A percentile compares a stretch with the other conserved stretches of the same genome.
Evolutionary conservation across 1,140 invertebrate genomes (phyloP).

Genomic region (Drosophila repletoides): DNA sequence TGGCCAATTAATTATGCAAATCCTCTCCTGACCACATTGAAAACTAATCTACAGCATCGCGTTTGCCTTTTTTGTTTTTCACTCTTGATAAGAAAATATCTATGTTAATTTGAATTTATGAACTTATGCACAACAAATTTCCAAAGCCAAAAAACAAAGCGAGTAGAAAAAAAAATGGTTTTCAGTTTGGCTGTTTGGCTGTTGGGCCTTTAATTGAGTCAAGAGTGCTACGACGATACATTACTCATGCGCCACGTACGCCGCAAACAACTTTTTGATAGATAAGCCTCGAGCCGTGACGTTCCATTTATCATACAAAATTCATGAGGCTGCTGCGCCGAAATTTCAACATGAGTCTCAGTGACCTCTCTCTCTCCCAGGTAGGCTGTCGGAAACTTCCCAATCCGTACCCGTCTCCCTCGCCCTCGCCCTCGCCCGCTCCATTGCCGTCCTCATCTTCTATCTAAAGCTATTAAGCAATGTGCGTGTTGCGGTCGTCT

Average conservation of each 20-base stretch:
- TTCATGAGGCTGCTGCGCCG: conserved; percentile 60
- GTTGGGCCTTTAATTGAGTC: conserved; percentile 19
- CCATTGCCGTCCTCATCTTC: background rate
- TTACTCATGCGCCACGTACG: conserved; percentile 73
- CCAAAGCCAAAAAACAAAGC: too few relatives aligned
- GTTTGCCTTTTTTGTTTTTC: conserved; percentile 14
- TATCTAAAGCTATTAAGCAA: conserved; percentile 23
- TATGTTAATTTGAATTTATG: conserved; percentile 34
- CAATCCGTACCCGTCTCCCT: background rate
- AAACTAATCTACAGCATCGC: conserved; percentile 63
- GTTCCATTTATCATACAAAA: conserved; percentile 77
- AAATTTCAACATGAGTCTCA: conserved; percentile 48
- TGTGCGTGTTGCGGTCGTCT: conserved; percentile 40
- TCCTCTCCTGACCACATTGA: conserved; percentile 39
- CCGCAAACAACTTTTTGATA: conserved; percentile 53
- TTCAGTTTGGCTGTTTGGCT: conserved; percentile 15
- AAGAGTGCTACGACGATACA: conserved; percentile 35
- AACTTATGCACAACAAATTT: conserved; percentile 13
- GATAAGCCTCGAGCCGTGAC: conserved; percentile 67
- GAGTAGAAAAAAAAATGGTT: conserved; percentile 53
- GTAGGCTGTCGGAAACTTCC: conserved; percentile 10
- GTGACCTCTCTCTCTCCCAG: conserved; percentile 56
- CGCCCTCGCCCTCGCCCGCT: background rate
- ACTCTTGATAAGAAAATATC: conserved; percentile 44
- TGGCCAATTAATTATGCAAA: conserved; percentile 77